Base-by-base conservation (phyloP, 1,140 invertebrate species). In the Rhagoletis pomonella region DNA sequence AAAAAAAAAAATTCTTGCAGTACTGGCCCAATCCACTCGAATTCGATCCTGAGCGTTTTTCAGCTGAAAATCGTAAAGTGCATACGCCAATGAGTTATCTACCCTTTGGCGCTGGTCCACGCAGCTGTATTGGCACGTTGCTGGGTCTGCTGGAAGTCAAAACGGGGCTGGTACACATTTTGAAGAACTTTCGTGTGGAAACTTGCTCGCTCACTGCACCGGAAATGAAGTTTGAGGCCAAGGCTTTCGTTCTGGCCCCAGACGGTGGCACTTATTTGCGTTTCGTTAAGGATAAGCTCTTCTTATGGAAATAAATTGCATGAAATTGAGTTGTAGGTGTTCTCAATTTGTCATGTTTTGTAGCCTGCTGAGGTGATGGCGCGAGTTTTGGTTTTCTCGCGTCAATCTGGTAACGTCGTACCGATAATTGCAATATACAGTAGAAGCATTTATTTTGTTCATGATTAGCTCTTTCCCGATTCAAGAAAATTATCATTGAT, bases 61-160 rank as follows among this genome's bases (percentile, higher is more conserved):
- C 91, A 19, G 90, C 94, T 2, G 55, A 91, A 81, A 92, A 94
- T 58, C 93, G 93, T 6, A 91, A 91, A 88, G 91, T 81, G 88
- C 92, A 90, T 86, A 89, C 65, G 86, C 94, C 91, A 77, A 95
- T 94, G 89, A 94, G 94, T 0, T 97, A 95, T 91, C 91, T 97
- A 59, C 96, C 97, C 0, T 98, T 98, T 89, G 97, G 96, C 3
- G 95, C 96, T 64, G 97, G 97, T 12, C 95, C 96, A 1, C 94
- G 96, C 65, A 96, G 95, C 90, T 97, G 96, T 90, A 97, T 97
- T 89, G 96, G 96, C 95, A 93, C 91, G 19, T 87, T 91, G 4
- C 90, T 92, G 50, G 91, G 90, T 4, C 84, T 93, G 7, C 87
- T 93, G 0, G 90, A 92, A 84, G 55, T 89, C 14, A 93, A 92